These are phyloP conservation scores for Yoshiicerus persimilis DNA, from an alignment of 1,140 invertebrate species.

Conservation along the genomic window DNA sequence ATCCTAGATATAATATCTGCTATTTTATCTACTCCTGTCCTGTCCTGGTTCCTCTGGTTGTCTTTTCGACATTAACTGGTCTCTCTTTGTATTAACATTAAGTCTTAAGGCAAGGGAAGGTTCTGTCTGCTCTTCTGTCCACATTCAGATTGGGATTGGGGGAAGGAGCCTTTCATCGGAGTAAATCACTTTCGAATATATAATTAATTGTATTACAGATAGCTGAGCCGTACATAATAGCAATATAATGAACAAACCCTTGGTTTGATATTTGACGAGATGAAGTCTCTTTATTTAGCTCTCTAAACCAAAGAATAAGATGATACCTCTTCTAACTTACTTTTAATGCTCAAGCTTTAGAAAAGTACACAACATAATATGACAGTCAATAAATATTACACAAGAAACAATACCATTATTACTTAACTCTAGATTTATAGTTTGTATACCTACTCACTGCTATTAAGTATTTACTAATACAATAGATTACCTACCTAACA, in stretches of 20 bases:
- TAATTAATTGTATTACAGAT: constrained; percentile 24
- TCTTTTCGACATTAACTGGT: too few species aligned
- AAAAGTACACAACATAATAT: background rate
- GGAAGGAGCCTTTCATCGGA: background rate
- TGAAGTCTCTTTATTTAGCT: background rate
- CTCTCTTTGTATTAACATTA: background rate
- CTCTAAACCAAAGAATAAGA: background rate
- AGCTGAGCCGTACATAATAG: background rate
- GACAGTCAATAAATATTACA: background rate
- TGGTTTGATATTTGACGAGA: background rate
- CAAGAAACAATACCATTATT: background rate
- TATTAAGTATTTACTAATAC: background rate
- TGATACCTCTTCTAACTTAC: background rate
- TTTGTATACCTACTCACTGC: background rate
- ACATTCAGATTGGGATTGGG: background rate
- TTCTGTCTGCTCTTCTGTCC: too few species aligned
- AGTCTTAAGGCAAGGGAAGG: too few species aligned
- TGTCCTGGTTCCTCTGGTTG: background rate
- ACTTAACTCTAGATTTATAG: background rate
- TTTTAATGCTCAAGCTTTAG: background rate
- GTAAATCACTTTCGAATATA: constrained; percentile 23
- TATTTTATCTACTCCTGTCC: background rate
- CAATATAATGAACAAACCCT: background rate
- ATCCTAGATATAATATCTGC: background rate
- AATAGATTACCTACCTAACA: too few species aligned